Conservation (phyloP, 2,888 invertebrate species). For the Pristionchus fissidentatus region DNA sequence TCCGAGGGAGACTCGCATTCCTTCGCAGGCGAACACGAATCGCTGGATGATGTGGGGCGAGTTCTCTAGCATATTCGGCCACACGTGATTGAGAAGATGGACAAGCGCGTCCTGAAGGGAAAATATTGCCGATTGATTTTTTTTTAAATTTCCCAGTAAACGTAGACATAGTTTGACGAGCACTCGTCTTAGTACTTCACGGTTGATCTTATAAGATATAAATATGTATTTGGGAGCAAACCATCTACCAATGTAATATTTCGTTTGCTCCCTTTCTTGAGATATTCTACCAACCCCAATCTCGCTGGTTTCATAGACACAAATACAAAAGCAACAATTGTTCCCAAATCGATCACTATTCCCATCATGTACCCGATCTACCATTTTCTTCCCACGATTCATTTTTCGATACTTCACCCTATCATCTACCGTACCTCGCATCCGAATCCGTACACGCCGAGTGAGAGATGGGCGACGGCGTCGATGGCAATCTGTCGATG, state of each 20-base stretch:
- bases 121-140: no score
- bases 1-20: conserved; percentile 94
- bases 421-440: conserved; percentile 56
- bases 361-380: no score
- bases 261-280: no score
- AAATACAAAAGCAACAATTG: no score
- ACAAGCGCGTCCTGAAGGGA: conserved; percentile 91
- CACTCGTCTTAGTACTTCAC: no score
- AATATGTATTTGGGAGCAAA: no score
- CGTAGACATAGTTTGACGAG: background rate
- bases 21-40: conserved; percentile 98
- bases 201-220: no score
- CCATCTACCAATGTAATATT: no score
- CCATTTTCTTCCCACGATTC: background rate
- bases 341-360: no score
- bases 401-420: background rate
- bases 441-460: conserved; percentile 79
- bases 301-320: no score
- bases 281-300: no score
- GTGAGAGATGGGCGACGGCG: conserved; percentile 97
- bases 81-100: conserved; percentile 96
- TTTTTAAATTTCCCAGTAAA: background rate
- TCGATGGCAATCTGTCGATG: conserved; percentile 99
- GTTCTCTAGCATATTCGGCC: conserved; percentile 99
- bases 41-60: conserved; percentile 99